Conservation (phyloP, 2,797 vertebrate genomes). For the Philypnodon macrostomus region DNA sequence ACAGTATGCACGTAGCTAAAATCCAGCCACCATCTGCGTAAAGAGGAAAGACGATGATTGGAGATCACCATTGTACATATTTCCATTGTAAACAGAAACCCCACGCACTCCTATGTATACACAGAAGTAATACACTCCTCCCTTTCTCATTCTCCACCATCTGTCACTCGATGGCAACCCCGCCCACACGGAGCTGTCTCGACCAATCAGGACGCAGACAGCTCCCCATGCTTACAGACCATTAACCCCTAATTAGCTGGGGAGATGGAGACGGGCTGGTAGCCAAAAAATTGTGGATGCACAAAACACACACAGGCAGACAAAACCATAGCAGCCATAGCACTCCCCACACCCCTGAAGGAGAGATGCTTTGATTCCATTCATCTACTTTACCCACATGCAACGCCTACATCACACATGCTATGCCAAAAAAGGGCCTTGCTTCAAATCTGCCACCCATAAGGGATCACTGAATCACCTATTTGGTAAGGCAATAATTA, state of each 20-base stretch:
- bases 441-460: conserved; percentile 21
- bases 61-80: conserved; percentile 40
- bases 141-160: conserved; percentile 77
- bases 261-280: conserved; percentile 71
- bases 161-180: conserved; percentile 82
- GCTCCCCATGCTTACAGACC: conserved; percentile 75
- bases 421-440: conserved; percentile 27
- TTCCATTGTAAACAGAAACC: conserved; percentile 38
- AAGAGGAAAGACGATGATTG: conserved; percentile 11
- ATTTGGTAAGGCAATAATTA: conserved; percentile 8
- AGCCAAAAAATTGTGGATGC: conserved; percentile 64
- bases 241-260: conserved; percentile 90
- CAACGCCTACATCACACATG: conserved; percentile 13
- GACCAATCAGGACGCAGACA: conserved; percentile 71
- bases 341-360: conserved; percentile 22
- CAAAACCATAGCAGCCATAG: conserved; percentile 24
- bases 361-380: conserved; percentile 36
- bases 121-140: conserved; percentile 52
- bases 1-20: conserved; percentile 6
- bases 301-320: conserved; percentile 21
- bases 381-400: conserved; percentile 31
- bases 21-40: not conserved
- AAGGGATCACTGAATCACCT: not conserved
- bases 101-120: conserved; percentile 10
- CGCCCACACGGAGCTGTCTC: conserved; percentile 77